Evolutionary conservation across 2,888 invertebrate species (phyloP).

Genomic region (Candidula unifasciata): DNA sequence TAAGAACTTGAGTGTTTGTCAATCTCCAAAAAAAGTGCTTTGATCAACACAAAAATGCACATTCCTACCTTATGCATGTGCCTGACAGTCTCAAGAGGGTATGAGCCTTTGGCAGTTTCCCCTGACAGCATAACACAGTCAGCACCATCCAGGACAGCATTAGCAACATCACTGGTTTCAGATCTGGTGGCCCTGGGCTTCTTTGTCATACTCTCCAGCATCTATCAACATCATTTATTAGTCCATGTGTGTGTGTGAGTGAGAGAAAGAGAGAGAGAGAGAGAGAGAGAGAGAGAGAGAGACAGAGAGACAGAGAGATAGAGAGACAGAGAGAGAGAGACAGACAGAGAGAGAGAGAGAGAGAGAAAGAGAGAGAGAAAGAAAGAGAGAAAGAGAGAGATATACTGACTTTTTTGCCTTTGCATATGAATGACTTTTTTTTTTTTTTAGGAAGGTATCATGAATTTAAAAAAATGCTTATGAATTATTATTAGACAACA

Average conservation of each 20-base stretch:
- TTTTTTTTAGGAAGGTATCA: neutral
- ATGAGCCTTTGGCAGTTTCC: constrained; percentile 99
- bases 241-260: neutral
- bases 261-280: constrained; percentile 20
- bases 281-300: constrained; percentile 19
- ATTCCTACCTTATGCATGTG: constrained; percentile 77
- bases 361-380: constrained; percentile 32
- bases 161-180: constrained; percentile 97
- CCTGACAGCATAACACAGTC: constrained; percentile 99
- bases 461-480: too few relatives aligned
- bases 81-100: constrained; percentile 90
- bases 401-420: neutral
- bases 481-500: too few relatives aligned
- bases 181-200: constrained; percentile 97
- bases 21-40: neutral
- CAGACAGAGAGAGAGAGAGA: constrained; percentile 18
- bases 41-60: neutral
- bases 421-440: neutral
- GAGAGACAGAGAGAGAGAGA: constrained; percentile 30
- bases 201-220: constrained; percentile 99
- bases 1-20: too few relatives aligned
- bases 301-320: neutral
- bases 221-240: constrained; percentile 81
- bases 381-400: constrained; percentile 19
- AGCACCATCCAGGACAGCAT: constrained; percentile 97